A percentile compares a stretch with the other conserved stretches of the same genome.
Conservation (phyloP, 2,797 vertebrate genomes). For the Anguilla marmorata region DNA sequence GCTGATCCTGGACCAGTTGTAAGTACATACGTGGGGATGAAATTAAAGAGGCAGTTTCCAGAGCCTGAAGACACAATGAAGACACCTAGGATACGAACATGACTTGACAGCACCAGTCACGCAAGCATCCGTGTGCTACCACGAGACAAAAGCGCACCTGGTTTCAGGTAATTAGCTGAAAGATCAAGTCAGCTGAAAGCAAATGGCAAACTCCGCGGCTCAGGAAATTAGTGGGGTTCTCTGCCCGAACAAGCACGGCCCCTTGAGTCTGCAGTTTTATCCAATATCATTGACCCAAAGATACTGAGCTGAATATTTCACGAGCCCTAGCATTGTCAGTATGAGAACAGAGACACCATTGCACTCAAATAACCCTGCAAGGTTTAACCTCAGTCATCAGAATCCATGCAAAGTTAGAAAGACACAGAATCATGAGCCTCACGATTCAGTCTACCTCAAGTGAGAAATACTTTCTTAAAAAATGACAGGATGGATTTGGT, state of each 20-base stretch:
- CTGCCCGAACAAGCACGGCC: neutral
- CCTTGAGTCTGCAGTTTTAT: neutral
- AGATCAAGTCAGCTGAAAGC: slow-evolving; percentile 7
- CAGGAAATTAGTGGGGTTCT: neutral
- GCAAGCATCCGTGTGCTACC: neutral
- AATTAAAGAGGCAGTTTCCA: neutral
- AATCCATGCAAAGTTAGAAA: neutral
- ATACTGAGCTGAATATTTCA: neutral
- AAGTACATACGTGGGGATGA: neutral
- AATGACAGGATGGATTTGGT: slow-evolving; percentile 10
- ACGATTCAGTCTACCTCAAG: slow-evolving; percentile 5
- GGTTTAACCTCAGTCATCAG: neutral
- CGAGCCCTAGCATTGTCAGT: neutral
- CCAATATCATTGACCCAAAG: neutral
- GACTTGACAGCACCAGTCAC: slow-evolving; percentile 2
- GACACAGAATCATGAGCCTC: neutral
- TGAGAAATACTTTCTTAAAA: slow-evolving; percentile 19
- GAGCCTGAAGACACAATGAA: neutral
- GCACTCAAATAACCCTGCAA: neutral
- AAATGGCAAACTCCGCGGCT: neutral
- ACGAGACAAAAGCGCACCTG: neutral
- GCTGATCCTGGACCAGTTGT: neutral
- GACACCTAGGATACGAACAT: neutral
- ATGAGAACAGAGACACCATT: neutral
- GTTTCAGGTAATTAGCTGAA: neutral